phyloP scores from a whole-genome alignment of 2,797 vertebrate genomes.

The Pogoniulus pusillus region DNA sequence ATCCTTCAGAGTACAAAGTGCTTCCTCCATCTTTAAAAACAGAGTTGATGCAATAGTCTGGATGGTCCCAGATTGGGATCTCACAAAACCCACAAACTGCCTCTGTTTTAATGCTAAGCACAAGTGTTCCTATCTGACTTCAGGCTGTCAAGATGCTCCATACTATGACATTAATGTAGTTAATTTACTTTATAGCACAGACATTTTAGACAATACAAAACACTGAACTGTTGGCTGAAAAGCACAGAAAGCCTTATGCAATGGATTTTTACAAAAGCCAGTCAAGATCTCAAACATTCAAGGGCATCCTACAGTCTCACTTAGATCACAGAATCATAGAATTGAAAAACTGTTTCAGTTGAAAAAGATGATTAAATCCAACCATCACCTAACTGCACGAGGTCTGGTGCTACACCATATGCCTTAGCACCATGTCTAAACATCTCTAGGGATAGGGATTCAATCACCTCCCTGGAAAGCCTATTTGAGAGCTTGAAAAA shows the following conservation, averaged over 20 bases:
- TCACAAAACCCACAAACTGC: constrained; percentile 41
- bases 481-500: too few relatives aligned
- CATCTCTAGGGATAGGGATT: too few relatives aligned
- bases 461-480: too few relatives aligned
- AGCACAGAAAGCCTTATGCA: not conserved
- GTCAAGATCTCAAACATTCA: not conserved
- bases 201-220: not conserved
- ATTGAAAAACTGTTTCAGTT: too few relatives aligned
- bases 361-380: too few relatives aligned
- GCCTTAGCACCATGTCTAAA: too few relatives aligned
- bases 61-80: constrained; percentile 5
- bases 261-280: not conserved
- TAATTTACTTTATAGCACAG: not conserved
- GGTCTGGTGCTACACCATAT: too few relatives aligned
- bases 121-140: constrained; percentile 1
- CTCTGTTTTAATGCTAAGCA: too few relatives aligned
- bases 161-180: not conserved
- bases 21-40: constrained; percentile 45
- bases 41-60: constrained; percentile 50
- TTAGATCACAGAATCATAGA: not conserved
- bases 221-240: not conserved
- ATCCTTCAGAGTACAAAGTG: not conserved
- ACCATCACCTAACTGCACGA: too few relatives aligned
- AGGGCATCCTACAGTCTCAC: not conserved
- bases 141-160: not conserved